Conservation (phyloP, 2,797 vertebrate genomes). For the Syncerus caffer region DNA sequence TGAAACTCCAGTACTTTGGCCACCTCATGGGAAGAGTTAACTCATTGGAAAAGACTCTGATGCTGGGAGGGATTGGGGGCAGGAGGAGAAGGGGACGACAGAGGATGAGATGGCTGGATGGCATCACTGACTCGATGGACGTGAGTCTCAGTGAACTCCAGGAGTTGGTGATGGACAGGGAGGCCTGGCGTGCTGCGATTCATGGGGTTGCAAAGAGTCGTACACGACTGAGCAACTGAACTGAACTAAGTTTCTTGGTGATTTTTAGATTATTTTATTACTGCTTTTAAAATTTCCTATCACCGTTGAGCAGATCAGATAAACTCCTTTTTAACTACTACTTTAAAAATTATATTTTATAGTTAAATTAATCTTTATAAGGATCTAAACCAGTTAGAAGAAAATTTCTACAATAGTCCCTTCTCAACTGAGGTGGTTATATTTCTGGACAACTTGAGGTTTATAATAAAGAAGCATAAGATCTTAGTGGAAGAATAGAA, state of each 20-base stretch:
- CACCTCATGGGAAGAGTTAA: too few species aligned
- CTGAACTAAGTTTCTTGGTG: neutral
- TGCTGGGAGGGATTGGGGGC: too few species aligned
- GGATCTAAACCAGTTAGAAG: neutral
- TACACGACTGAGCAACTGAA: too few species aligned
- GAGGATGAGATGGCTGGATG: too few species aligned
- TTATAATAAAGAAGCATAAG: neutral
- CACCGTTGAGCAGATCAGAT: neutral
- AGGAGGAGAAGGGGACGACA: too few species aligned
- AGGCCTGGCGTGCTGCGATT: too few species aligned
- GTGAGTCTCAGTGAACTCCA: too few species aligned
- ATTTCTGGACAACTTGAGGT: neutral
- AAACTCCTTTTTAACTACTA: neutral
- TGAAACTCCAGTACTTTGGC: too few species aligned
- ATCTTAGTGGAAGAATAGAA: neutral
- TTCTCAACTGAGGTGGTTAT: neutral
- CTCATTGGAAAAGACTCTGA: too few species aligned
- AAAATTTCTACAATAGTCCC: neutral
- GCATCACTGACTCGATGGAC: too few species aligned
- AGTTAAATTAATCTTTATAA: neutral
- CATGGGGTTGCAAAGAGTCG: too few species aligned
- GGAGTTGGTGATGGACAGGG: too few species aligned
- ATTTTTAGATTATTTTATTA: neutral
- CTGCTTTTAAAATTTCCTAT: neutral
- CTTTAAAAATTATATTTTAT: neutral